Percentiles rank a stretch among this genome's conserved stretches.
Evolutionary conservation across 1,140 invertebrate genomes (phyloP).

Genomic region (Leguminivora glycinivorella): DNA sequence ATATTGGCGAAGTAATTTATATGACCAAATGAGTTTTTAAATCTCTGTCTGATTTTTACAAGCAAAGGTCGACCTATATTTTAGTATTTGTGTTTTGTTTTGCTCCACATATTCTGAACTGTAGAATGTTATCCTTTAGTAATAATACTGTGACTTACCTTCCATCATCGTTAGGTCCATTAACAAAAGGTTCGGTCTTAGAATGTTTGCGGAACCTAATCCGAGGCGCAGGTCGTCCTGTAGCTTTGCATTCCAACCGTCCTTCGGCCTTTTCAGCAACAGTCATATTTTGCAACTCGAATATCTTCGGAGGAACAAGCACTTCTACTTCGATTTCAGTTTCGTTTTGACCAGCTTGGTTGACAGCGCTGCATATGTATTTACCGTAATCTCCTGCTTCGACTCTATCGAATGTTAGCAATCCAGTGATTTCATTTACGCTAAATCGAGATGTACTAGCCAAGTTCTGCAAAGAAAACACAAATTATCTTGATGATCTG

Average conservation of each 20-base stretch:
- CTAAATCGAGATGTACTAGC: constrained; percentile 85
- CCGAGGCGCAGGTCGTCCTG: constrained; percentile 87
- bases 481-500: neutral
- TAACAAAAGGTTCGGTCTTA: constrained; percentile 78
- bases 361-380: constrained; percentile 91
- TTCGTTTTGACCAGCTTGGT: constrained; percentile 86
- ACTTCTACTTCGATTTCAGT: constrained; percentile 83
- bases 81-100: too few relatives aligned
- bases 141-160: constrained; percentile 52
- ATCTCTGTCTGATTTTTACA: too few relatives aligned
- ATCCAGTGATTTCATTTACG: constrained; percentile 84
- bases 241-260: constrained; percentile 86
- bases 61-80: too few relatives aligned
- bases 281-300: constrained; percentile 87
- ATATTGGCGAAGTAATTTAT: too few relatives aligned
- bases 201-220: constrained; percentile 86
- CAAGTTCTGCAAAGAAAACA: constrained; percentile 79
- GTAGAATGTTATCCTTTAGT: too few relatives aligned
- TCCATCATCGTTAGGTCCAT: constrained; percentile 83
- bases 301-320: constrained; percentile 88
- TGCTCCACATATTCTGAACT: too few relatives aligned
- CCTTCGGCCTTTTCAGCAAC: constrained; percentile 82
- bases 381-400: constrained; percentile 87
- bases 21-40: too few relatives aligned
- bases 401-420: constrained; percentile 87